Evolutionary conservation across 2,797 vertebrate species (phyloP).

Genomic region (Sarcoramphus papa): DNA sequence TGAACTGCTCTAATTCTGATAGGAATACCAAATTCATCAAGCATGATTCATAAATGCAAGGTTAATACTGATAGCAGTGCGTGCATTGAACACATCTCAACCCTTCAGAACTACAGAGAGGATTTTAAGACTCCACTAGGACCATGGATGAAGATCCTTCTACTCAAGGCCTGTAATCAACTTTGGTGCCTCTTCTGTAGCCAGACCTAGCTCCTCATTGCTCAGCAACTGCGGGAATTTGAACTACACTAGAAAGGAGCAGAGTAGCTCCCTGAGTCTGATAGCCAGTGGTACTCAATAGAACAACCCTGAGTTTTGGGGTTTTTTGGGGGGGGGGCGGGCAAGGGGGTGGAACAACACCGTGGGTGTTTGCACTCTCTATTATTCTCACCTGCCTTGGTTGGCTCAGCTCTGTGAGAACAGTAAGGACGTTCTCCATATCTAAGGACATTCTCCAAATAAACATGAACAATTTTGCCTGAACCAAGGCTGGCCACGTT

Average conservation of each 20-base stretch:
- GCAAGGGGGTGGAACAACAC: fast-evolving
- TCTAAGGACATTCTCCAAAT: background rate
- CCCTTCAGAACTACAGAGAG: background rate
- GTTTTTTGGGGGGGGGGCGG: fast-evolving
- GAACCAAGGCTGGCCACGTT: background rate
- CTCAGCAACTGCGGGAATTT: background rate
- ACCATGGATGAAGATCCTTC: background rate
- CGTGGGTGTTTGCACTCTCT: background rate
- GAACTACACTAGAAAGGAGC: background rate
- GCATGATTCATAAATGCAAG: background rate
- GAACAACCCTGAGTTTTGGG: background rate
- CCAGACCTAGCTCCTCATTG: background rate
- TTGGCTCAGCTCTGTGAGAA: background rate
- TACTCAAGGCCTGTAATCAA: background rate
- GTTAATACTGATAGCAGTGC: background rate
- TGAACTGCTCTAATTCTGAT: background rate
- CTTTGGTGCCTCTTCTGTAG: background rate
- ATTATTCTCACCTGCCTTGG: background rate
- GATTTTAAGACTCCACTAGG: background rate
- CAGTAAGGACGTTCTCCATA: background rate
- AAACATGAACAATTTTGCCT: background rate
- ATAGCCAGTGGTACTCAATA: background rate
- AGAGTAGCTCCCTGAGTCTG: background rate
- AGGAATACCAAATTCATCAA: background rate
- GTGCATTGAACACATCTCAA: background rate